Percentiles rank a stretch among this genome's conserved stretches.
Conservation (phyloP, 2,113 vertebrate species). For the Cebus imitator region DNA sequence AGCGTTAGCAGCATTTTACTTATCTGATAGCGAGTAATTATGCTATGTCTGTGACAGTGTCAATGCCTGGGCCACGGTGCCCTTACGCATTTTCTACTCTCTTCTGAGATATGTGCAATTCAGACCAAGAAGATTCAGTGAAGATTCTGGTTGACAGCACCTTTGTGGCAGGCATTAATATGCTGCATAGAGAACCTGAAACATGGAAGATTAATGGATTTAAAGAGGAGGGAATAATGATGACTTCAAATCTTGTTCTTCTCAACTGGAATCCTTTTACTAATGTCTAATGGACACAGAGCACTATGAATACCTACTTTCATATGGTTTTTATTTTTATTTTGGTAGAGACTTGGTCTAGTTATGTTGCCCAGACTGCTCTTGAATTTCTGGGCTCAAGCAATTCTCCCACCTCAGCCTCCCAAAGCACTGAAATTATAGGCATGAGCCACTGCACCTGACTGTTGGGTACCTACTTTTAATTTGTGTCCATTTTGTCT, state of each 20-base stretch:
- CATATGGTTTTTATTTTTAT: too few relatives aligned
- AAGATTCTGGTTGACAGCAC: background rate
- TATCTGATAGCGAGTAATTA: background rate
- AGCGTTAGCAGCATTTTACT: background rate
- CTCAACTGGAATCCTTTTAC: rapidly evolving
- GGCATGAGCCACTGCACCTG: too few relatives aligned
- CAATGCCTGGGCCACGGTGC: background rate
- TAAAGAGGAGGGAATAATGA: background rate
- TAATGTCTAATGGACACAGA: background rate
- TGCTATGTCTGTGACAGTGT: background rate
- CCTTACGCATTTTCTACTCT: background rate
- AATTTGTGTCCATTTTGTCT: background rate
- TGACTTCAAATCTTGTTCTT: background rate
- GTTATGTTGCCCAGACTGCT: too few relatives aligned
- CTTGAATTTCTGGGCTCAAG: too few relatives aligned
- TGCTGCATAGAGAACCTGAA: background rate
- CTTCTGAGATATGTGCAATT: background rate
- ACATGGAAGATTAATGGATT: background rate
- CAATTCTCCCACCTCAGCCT: too few relatives aligned
- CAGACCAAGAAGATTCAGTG: background rate
- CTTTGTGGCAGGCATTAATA: too few relatives aligned
- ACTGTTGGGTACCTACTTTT: background rate
- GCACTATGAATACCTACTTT: background rate
- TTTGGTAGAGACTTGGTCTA: too few relatives aligned
- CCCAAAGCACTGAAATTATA: too few relatives aligned